Evolutionary conservation across 2,113 vertebrate genomes (phyloP), one percentile per base, ranked within the genome.

Genomic region (Upupa epops): DNA sequence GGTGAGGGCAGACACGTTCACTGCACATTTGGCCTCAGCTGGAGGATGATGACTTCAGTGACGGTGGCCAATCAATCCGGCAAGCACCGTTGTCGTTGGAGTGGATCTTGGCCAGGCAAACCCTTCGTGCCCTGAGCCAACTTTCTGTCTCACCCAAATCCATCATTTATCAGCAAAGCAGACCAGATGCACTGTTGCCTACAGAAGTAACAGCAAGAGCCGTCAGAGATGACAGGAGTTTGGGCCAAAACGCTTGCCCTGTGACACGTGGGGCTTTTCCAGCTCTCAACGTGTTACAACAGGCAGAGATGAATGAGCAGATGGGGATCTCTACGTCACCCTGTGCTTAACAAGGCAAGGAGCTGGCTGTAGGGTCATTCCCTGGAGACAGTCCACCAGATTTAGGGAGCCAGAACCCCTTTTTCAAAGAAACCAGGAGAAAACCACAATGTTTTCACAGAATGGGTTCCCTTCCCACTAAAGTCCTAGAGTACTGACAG

Each of bases 21-120:
- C 37, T 14, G n/a, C 51, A 93, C 52, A 40, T 80, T 93, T 89
- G 32, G 74, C 59, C 83, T 96, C 6, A 2, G 70, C 85, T 63
- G 46, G 76, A 94, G 90, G 84, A 72, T 2, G 0, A 83, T 89
- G n/a, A 58, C 76, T 49, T 88, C 88, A 79, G 89, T 79, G 84
- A 77, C 36, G 92, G 90, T 83, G 88, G 56, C 65, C n/a, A n/a
- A n/a, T n/a, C 89, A 91, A 86, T 92, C 83, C 77, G 94, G 45
- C 77, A 91, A 96, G 88, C 81, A 90, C 95, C 81, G 92, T 94
- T 96, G 91, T 88, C 90, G 86, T 88, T 96, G 97, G 78, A 96
- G 93, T 96, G 81, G 1, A 83, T 86, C 81, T 22, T 3, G 0
- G 90, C 89, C 88, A 93, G 90, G 75, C 86, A 86, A 91, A 88